A percentile compares a stretch with the other conserved stretches of the same genome.
These are phyloP conservation scores for Harpalus rufipes DNA, from an alignment of 2,888 invertebrate genomes.

Conservation along the genomic window DNA sequence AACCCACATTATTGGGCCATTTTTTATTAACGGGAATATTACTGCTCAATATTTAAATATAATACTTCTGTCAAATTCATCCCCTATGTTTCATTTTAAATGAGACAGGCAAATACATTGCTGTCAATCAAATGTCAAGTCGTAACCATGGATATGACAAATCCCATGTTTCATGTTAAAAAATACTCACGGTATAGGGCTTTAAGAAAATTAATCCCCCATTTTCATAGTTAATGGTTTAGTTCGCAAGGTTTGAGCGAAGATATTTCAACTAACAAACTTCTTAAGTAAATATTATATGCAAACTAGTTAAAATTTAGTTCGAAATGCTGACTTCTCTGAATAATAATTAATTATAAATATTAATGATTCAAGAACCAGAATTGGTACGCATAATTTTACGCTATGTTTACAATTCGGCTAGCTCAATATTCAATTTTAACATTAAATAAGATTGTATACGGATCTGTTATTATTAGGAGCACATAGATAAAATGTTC, in stretches of 20 bases:
- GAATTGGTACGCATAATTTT: neutral
- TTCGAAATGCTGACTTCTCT: slow-evolving; percentile 15
- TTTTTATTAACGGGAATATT: too few species aligned
- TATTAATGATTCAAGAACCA: slow-evolving; percentile 9
- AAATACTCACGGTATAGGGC: neutral
- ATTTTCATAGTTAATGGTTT: neutral
- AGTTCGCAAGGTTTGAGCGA: neutral
- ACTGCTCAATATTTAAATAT: too few species aligned
- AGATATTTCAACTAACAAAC: neutral
- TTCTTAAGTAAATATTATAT: slow-evolving; percentile 12
- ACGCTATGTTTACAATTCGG: neutral
- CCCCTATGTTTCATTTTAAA: too few species aligned
- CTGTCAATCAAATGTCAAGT: too few species aligned
- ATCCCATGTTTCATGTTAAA: too few species aligned
- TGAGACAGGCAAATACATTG: too few species aligned
- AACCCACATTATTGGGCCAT: too few species aligned
- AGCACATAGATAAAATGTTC: too few species aligned
- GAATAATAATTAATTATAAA: slow-evolving; percentile 24
- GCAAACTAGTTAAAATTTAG: slow-evolving; percentile 24
- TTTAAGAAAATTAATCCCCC: neutral
- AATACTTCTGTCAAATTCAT: too few species aligned
- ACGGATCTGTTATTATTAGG: too few species aligned
- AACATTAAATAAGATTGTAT: too few species aligned
- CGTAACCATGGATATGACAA: too few species aligned
- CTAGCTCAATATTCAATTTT: neutral